Percentiles rank a stretch among this genome's conserved stretches.
Conservation (phyloP, 2,113 vertebrate species). For the Burhinus bistriatus region DNA sequence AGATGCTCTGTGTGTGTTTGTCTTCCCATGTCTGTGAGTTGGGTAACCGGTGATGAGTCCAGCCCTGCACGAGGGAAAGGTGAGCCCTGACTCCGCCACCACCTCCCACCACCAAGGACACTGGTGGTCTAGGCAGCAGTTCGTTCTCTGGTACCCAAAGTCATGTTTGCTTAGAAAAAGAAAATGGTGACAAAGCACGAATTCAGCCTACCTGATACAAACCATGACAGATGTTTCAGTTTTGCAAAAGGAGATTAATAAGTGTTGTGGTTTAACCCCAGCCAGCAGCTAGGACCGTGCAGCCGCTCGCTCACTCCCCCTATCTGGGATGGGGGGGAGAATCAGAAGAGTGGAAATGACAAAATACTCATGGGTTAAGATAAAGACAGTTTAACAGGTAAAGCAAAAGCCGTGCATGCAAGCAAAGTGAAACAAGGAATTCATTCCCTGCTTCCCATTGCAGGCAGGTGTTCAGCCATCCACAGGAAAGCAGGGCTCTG, state of each 20-base stretch:
- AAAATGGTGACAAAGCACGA: background rate
- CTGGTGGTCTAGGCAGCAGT: background rate
- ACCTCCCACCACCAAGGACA: background rate
- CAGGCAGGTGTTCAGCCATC: background rate
- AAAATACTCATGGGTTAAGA: background rate
- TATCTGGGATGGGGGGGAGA: background rate
- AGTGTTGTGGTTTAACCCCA: background rate
- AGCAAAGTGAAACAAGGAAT: too few species aligned
- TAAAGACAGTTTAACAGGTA: background rate
- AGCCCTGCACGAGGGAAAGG: background rate
- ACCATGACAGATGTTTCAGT: background rate
- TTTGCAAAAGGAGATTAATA: background rate
- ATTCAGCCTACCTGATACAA: background rate
- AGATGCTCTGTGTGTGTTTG: slow-evolving; percentile 79
- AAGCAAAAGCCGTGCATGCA: background rate
- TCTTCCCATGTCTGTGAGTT: slow-evolving; percentile 79
- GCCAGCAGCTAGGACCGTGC: background rate
- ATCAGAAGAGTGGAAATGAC: background rate
- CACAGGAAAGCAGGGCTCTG: background rate
- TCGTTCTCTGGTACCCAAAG: background rate
- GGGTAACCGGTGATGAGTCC: slow-evolving; percentile 68
- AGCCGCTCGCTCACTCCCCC: background rate
- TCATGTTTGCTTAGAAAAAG: background rate
- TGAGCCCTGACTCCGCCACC: background rate
- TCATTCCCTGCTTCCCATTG: too few species aligned